These are phyloP conservation scores for Sminthurinus aureus DNA, from an alignment of 2,888 invertebrate species.

Conservation along the genomic window DNA sequence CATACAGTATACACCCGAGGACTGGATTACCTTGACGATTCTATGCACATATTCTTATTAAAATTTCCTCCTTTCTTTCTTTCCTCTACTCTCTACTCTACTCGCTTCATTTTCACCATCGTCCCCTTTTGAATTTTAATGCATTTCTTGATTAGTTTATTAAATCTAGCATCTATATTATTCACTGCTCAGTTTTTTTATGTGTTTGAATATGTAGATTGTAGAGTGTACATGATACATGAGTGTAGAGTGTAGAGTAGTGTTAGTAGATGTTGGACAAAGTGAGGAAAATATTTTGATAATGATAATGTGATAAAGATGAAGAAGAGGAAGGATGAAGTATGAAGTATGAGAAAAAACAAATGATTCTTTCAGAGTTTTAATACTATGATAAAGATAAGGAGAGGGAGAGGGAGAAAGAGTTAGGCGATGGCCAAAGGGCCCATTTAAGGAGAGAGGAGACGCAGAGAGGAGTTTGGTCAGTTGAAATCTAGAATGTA, in stretches of 20 bases:
- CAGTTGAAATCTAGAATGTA: slow-evolving; percentile 20
- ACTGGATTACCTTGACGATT: neutral
- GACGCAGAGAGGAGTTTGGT: slow-evolving; percentile 21
- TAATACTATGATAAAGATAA: slow-evolving; percentile 32
- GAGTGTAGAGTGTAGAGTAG: neutral
- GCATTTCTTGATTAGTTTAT: neutral
- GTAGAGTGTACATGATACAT: neutral
- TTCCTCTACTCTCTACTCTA: too few relatives aligned
- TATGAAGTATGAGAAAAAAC: slow-evolving; percentile 12
- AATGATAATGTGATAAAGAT: slow-evolving; percentile 2
- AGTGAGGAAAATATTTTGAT: slow-evolving; percentile 13
- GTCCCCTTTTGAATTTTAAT: neutral
- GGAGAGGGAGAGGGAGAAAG: slow-evolving; percentile 22
- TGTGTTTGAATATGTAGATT: neutral
- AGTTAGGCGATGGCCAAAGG: slow-evolving; percentile 16
- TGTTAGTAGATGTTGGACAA: slow-evolving; percentile 3
- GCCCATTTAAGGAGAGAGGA: slow-evolving; percentile 37
- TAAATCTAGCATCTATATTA: neutral
- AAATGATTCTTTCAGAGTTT: slow-evolving; percentile 10
- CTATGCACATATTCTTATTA: neutral
- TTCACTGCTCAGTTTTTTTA: neutral
- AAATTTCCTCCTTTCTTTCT: too few relatives aligned
- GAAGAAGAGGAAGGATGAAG: neutral
- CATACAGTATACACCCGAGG: too few relatives aligned
- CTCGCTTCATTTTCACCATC: too few relatives aligned